Conservation (phyloP, 2,797 vertebrate genomes). For the Nannoperca obscura region DNA sequence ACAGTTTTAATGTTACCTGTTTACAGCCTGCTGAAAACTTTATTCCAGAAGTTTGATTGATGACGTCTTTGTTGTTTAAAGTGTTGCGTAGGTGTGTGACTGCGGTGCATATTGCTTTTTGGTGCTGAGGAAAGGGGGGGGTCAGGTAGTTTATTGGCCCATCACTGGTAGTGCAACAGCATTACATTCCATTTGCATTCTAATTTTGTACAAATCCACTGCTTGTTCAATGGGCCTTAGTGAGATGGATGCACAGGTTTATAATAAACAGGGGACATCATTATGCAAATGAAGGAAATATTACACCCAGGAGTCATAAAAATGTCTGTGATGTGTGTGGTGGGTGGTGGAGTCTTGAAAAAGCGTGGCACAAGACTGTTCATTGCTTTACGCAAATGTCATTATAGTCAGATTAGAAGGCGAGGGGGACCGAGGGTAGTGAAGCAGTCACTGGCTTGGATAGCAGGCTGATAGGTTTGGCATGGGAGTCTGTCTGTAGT, state of each 20-base stretch:
- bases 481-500: conserved; percentile 41
- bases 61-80: conserved; percentile 43
- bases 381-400: conserved; percentile 74
- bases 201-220: conserved; percentile 79
- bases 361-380: conserved; percentile 58
- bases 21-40: conserved; percentile 46
- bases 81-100: conserved; percentile 44
- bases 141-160: conserved; percentile 71
- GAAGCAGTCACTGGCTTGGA: conserved; percentile 50
- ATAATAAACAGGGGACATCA: conserved; percentile 78
- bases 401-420: conserved; percentile 75
- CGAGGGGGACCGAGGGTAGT: conserved; percentile 43
- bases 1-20: conserved; percentile 37
- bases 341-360: conserved; percentile 53
- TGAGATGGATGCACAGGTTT: conserved; percentile 81
- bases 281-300: conserved; percentile 81
- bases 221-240: conserved; percentile 80
- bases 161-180: conserved; percentile 62
- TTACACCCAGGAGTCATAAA: conserved; percentile 74
- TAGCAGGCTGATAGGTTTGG: conserved; percentile 55
- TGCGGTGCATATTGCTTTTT: conserved; percentile 47
- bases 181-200: conserved; percentile 81
- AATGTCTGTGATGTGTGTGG: conserved; percentile 62
- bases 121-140: conserved; percentile 28
- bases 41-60: conserved; percentile 57